Evolutionary conservation across 2,888 invertebrate species (phyloP).

Genomic region (Mylabris sibirica): DNA sequence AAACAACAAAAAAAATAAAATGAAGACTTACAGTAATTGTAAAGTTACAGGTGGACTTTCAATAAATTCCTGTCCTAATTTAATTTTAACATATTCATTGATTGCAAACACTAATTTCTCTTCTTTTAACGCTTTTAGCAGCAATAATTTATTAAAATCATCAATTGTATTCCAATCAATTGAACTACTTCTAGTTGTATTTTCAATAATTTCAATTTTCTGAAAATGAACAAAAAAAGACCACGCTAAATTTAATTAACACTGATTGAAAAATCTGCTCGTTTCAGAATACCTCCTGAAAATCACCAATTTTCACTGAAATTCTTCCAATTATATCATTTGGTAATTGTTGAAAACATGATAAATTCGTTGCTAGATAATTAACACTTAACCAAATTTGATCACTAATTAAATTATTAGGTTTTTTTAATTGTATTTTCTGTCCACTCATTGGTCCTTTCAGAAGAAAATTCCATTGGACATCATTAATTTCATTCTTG

Average conservation of each 20-base stretch:
- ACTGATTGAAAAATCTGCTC: slow-evolving; percentile 9
- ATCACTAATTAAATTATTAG: slow-evolving; percentile 69
- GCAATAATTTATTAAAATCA: slow-evolving; percentile 81
- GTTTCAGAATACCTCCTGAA: slow-evolving; percentile 67
- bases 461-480: slow-evolving; percentile 81
- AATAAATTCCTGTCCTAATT: slow-evolving; percentile 80
- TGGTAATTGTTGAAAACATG: slow-evolving; percentile 64
- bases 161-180: slow-evolving; percentile 72
- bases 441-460: slow-evolving; percentile 72
- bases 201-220: slow-evolving; percentile 67
- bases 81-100: slow-evolving; percentile 78
- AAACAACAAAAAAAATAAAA: neutral
- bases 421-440: slow-evolving; percentile 61
- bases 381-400: slow-evolving; percentile 74
- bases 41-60: slow-evolving; percentile 82
- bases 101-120: slow-evolving; percentile 84
- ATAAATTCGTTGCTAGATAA: slow-evolving; percentile 64
- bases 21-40: slow-evolving; percentile 65
- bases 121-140: slow-evolving; percentile 78
- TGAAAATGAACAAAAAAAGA: slow-evolving; percentile 46
- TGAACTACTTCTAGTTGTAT: slow-evolving; percentile 32
- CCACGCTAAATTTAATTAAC: neutral
- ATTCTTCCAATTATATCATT: slow-evolving; percentile 67
- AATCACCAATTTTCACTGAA: slow-evolving; percentile 68
- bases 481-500: slow-evolving; percentile 66